Conservation (phyloP, 2,888 invertebrate genomes). For the Pseudolycoriella hygida region DNA sequence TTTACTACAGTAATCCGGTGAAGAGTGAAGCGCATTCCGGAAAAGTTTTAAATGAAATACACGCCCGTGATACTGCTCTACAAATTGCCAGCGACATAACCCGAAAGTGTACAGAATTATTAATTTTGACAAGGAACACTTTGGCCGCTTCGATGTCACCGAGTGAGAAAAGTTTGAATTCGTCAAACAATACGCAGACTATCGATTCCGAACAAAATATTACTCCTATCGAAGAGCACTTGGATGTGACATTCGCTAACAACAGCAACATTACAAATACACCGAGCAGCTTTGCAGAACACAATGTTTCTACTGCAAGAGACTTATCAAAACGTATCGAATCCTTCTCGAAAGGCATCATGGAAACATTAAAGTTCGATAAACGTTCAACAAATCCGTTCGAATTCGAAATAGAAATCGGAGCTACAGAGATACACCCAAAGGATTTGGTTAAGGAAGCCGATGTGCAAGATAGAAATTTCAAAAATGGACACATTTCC, state of each 20-base stretch:
- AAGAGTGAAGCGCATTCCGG: slow-evolving; percentile 19
- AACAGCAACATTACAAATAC: slow-evolving; percentile 22
- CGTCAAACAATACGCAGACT: slow-evolving; percentile 29
- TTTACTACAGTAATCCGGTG: slow-evolving; percentile 40
- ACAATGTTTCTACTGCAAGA: slow-evolving; percentile 23
- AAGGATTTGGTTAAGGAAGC: slow-evolving; percentile 24
- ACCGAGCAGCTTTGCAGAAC: slow-evolving; percentile 14
- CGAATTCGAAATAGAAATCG: slow-evolving; percentile 28
- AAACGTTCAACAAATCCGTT: slow-evolving; percentile 29
- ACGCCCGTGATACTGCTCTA: slow-evolving; percentile 33
- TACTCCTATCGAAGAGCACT: slow-evolving; percentile 29
- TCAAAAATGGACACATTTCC: slow-evolving; percentile 20
- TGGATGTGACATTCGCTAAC: slow-evolving; percentile 29
- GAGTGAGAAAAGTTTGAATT: slow-evolving; percentile 35
- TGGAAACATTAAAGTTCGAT: slow-evolving; percentile 28
- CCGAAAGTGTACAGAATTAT: slow-evolving; percentile 55
- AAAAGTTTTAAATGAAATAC: slow-evolving; percentile 19
- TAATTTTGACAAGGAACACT: slow-evolving; percentile 58
- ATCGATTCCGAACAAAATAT: slow-evolving; percentile 30
- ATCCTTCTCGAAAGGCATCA: slow-evolving; percentile 29
- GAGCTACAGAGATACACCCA: slow-evolving; percentile 27
- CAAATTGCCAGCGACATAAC: slow-evolving; percentile 63
- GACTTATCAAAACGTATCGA: slow-evolving; percentile 29
- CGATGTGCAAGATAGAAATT: slow-evolving; percentile 21
- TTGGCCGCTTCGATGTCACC: slow-evolving; percentile 33